Base-by-base conservation (phyloP, 2,797 vertebrate genomes). In the Petrocephalus schoutedeni region DNA sequence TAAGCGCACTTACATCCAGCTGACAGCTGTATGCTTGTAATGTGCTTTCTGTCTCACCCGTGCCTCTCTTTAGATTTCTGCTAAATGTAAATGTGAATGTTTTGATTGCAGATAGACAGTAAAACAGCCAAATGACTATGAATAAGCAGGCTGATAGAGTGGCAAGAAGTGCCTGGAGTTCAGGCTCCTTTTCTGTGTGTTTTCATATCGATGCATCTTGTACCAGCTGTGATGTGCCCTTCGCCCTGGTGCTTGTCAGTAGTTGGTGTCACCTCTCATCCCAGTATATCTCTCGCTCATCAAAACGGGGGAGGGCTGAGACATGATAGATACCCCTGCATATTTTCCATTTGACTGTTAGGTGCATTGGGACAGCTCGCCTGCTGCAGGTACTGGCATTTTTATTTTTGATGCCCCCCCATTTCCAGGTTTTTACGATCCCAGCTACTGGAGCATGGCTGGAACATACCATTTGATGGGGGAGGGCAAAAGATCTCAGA, bases 331-430 rank as follows among this genome's bases (percentile, higher is more conserved):
- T 57, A 14, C 54, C 49, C 12, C 21, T 58, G 84, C 84, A 85
- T 85, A 85, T 85, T 85, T 85, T 85, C 84, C 84, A 85, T 54
- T 41, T 57, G 23, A 28, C 12, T 36, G 5, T 51, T 53, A 14
- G 53, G 53, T 84, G 82, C 10, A 12, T 53, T 7, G 23, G 32
- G 16, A 6, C 12, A 21, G 54, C 28, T 85, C 12, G 7, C 54
- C 10, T 57, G 14, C 51, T 12, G 12, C 28, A 53, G 54, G 23
- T 57, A 9, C 41, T 54, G 45, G n/a, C 23, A 53, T 36, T 57
- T 85, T 85, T 85, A 85, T 85, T 85, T 59, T n/a, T 59, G 54
- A 83, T 51, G 80, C 16, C 45, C 12, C 19, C 80, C 41, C 45
- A 23, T 49, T 53, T 53, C 19, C n/a, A 21, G 53, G 45, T 83